phyloP scores from a whole-genome alignment of 2,113 vertebrate genomes.

The Harpagus bidentatus region DNA sequence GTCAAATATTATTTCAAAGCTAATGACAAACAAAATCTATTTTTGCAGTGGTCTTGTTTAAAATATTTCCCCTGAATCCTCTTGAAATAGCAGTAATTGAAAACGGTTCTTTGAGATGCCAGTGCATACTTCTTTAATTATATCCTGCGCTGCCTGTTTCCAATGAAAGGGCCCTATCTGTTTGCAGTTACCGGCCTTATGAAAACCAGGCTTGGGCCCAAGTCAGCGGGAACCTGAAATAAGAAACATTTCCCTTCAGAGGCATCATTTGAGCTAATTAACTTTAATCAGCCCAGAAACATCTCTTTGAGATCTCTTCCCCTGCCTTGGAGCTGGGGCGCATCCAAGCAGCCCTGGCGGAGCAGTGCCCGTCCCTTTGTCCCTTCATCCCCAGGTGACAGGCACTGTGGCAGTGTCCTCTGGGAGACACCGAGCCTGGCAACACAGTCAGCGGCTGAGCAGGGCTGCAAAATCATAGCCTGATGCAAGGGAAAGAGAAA shows the following conservation, averaged over 20 bases:
- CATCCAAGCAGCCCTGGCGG: background rate
- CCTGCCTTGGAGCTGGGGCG: background rate
- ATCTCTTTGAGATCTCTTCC: slow-evolving; percentile 45
- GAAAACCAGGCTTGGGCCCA: slow-evolving; percentile 76
- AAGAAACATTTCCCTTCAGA: slow-evolving; percentile 72
- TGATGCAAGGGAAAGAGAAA: background rate
- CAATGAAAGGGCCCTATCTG: slow-evolving; percentile 71
- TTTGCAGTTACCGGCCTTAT: slow-evolving; percentile 74
- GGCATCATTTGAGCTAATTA: slow-evolving; percentile 73
- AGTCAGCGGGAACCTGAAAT: slow-evolving; percentile 63
- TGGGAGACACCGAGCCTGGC: background rate
- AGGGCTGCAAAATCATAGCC: background rate
- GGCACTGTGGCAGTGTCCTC: background rate
- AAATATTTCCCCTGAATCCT: slow-evolving; percentile 76
- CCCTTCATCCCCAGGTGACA: background rate
- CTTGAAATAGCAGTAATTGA: slow-evolving; percentile 73
- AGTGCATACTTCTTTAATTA: slow-evolving; percentile 75
- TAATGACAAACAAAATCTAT: slow-evolving; percentile 79
- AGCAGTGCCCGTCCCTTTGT: background rate
- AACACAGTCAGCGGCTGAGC: background rate
- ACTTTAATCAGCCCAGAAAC: slow-evolving; percentile 72
- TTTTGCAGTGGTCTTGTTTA: slow-evolving; percentile 76
- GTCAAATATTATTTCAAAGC: slow-evolving; percentile 76
- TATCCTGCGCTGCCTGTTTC: slow-evolving; percentile 69
- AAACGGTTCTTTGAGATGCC: slow-evolving; percentile 70